Conservation (phyloP, 2,797 vertebrate genomes). For the Percopsis omiscomaycus region DNA sequence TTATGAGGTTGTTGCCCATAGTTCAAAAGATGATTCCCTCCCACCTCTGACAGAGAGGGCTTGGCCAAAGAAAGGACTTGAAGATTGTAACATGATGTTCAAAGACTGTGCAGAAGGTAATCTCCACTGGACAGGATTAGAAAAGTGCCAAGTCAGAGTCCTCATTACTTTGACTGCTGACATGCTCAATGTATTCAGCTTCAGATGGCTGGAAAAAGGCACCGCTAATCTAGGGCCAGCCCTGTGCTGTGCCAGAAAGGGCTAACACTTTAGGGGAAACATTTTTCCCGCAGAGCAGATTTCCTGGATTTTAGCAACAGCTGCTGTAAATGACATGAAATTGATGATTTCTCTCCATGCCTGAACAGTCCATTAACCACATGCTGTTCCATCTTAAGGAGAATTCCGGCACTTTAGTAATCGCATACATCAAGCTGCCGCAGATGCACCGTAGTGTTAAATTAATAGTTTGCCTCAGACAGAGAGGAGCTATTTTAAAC, state of each 20-base stretch:
- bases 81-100: conserved; percentile 46
- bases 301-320: conserved; percentile 44
- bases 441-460: conserved; percentile 47
- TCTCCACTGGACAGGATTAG: conserved; percentile 67
- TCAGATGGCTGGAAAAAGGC: conserved; percentile 43
- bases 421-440: conserved; percentile 32
- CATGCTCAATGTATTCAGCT: conserved; percentile 49
- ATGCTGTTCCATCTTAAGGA: conserved; percentile 54
- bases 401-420: conserved; percentile 43
- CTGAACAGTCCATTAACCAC: conserved; percentile 63
- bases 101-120: conserved; percentile 62
- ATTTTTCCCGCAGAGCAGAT: conserved; percentile 42
- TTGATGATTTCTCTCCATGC: conserved; percentile 54
- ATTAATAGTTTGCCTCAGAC: conserved; percentile 44
- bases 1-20: not conserved
- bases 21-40: not conserved
- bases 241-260: conserved; percentile 44
- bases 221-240: conserved; percentile 54
- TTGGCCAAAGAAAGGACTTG: conserved; percentile 24
- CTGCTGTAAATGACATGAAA: conserved; percentile 63
- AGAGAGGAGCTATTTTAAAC: conserved; percentile 34
- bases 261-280: conserved; percentile 23
- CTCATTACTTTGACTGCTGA: conserved; percentile 58
- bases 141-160: conserved; percentile 59
- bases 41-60: conserved; percentile 17